Conservation (phyloP, 2,113 vertebrate genomes). For the Smithornis capensis region DNA sequence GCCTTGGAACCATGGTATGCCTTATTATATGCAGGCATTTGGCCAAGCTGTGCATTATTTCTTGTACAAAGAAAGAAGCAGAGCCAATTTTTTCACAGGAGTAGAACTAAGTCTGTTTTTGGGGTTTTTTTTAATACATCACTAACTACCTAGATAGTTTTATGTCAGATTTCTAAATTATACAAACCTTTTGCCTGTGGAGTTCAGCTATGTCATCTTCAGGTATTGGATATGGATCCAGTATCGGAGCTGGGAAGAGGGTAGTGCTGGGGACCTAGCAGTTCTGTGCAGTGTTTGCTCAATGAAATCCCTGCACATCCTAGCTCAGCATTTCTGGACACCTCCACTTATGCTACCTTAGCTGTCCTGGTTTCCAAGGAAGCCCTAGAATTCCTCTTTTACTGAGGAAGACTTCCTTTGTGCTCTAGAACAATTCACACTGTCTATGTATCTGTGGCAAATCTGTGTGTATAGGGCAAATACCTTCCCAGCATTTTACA, state of each 20-base stretch:
- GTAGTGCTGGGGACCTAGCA: not conserved
- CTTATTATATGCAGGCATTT: not conserved
- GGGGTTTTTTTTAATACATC: not conserved
- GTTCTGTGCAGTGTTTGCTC: not conserved
- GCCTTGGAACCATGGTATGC: not conserved
- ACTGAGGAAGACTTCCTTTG: not conserved
- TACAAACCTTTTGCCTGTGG: not conserved
- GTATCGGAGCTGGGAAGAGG: not conserved
- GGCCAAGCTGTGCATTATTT: not conserved
- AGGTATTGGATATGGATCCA: not conserved
- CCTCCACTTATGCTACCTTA: not conserved
- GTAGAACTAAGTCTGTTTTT: not conserved
- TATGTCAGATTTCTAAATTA: not conserved
- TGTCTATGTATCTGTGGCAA: not conserved
- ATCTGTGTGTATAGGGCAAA: not conserved
- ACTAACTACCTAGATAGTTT: not conserved
- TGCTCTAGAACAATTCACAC: not conserved
- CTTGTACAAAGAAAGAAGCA: not conserved
- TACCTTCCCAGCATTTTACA: not conserved
- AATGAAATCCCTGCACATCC: not conserved
- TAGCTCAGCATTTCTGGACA: not conserved
- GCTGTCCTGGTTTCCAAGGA: not conserved
- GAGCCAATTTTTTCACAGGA: not conserved
- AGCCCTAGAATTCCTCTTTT: not conserved
- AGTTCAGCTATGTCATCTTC: not conserved